Percentiles rank a stretch among this genome's conserved stretches.
Evolutionary conservation across 1,140 invertebrate genomes (phyloP).

Genomic region (Cecropterus lyciades): DNA sequence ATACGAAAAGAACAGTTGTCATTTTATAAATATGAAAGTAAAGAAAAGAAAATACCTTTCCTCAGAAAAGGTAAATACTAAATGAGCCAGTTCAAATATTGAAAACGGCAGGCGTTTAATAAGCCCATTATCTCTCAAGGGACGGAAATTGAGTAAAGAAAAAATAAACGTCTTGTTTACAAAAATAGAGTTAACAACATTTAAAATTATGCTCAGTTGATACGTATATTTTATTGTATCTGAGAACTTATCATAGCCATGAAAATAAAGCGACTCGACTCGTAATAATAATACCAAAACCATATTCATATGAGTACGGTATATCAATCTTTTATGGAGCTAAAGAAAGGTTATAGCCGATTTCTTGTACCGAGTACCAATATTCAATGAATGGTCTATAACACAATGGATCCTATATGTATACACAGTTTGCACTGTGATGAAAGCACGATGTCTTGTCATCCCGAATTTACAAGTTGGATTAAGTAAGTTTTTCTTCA

Average conservation of each 20-base stretch:
- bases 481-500: too few species aligned
- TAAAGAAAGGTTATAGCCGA: neutral
- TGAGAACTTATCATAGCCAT: too few species aligned
- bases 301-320: neutral
- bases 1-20: neutral
- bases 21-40: neutral
- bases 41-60: neutral
- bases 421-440: too few species aligned
- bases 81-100: constrained; percentile 6
- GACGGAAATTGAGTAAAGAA: constrained; percentile 1
- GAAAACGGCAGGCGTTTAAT: constrained; percentile 6
- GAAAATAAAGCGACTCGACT: neutral
- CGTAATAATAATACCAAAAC: neutral
- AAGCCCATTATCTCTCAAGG: neutral
- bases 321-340: neutral
- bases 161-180: neutral
- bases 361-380: neutral
- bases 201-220: too few species aligned
- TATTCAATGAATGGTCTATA: neutral
- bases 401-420: too few species aligned
- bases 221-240: neutral
- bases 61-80: neutral
- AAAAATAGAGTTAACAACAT: neutral
- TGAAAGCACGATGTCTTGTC: too few species aligned
- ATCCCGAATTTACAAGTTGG: too few species aligned